A percentile compares a stretch with the other conserved stretches of the same genome.
These are phyloP conservation scores for Lemur catta DNA, from an alignment of 2,797 vertebrate species.

Conservation along the genomic window DNA sequence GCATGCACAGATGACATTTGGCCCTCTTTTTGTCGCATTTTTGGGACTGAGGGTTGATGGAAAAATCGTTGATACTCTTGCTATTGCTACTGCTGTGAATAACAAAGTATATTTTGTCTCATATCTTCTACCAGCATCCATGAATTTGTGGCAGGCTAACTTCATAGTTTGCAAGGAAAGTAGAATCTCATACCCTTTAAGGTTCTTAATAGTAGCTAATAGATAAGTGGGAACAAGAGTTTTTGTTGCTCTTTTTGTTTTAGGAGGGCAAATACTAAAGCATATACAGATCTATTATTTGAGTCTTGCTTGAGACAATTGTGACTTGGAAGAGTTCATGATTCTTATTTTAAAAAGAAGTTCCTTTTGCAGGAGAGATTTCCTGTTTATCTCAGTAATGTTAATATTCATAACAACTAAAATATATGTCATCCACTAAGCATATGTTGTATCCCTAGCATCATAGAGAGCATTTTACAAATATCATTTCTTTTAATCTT, in stretches of 20 bases:
- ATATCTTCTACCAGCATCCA: background rate
- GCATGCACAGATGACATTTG: background rate
- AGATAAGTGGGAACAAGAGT: background rate
- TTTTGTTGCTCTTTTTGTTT: background rate
- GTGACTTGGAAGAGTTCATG: background rate
- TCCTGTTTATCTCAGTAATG: background rate
- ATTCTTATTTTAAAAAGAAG: background rate
- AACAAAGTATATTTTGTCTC: background rate
- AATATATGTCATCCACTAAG: background rate
- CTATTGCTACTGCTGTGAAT: background rate
- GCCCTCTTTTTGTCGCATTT: background rate
- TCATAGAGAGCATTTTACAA: background rate
- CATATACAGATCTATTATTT: background rate
- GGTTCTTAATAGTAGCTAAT: background rate
- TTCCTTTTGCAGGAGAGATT: background rate
- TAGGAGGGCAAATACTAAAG: background rate
- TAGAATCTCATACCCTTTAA: background rate
- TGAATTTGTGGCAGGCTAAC: background rate
- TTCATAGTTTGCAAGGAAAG: background rate
- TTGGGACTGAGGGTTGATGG: background rate
- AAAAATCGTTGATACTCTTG: background rate
- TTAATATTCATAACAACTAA: background rate
- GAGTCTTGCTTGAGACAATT: background rate
- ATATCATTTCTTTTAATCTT: background rate
- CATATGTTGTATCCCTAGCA: background rate